Conservation (phyloP, 2,797 vertebrate genomes). For the Acanthopagrus latus region DNA sequence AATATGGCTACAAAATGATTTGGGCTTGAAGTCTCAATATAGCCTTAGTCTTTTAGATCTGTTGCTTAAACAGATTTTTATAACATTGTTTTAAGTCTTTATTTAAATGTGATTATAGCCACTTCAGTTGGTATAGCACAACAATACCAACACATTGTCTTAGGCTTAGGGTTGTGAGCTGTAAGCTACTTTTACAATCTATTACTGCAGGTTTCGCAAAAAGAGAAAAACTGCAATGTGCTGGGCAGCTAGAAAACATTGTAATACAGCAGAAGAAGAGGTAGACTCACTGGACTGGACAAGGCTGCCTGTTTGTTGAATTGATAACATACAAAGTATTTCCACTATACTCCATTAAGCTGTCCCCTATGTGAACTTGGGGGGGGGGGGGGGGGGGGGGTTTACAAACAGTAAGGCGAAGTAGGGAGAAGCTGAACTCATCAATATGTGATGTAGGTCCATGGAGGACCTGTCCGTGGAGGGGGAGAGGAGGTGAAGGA, state of each 20-base stretch:
- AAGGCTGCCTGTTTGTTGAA: slow-evolving; percentile 49
- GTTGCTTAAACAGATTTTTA: not conserved
- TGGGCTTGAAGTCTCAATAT: no score
- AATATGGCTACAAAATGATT: no score
- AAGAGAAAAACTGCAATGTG: not conserved
- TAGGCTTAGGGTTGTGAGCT: no score
- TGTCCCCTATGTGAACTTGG: slow-evolving; percentile 38
- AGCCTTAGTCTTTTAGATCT: not conserved
- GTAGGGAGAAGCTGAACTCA: slow-evolving; percentile 45
- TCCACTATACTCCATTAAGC: slow-evolving; percentile 26
- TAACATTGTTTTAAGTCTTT: not conserved
- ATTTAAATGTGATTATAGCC: not conserved
- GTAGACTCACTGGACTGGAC: slow-evolving; percentile 3
- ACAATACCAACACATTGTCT: no score
- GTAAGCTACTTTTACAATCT: not conserved
- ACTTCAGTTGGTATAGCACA: not conserved
- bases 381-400: slow-evolving; percentile 14
- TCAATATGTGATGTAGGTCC: slow-evolving; percentile 52
- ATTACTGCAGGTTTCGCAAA: not conserved
- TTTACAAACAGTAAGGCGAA: slow-evolving; percentile 49
- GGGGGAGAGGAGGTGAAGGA: slow-evolving; percentile 25
- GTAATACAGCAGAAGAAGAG: not conserved
- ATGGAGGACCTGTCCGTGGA: slow-evolving; percentile 12
- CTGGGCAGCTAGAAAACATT: not conserved
- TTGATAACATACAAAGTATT: slow-evolving; percentile 40